phyloP scores from a whole-genome alignment of 2,113 vertebrate genomes.

The Percopsis transmontana region DNA sequence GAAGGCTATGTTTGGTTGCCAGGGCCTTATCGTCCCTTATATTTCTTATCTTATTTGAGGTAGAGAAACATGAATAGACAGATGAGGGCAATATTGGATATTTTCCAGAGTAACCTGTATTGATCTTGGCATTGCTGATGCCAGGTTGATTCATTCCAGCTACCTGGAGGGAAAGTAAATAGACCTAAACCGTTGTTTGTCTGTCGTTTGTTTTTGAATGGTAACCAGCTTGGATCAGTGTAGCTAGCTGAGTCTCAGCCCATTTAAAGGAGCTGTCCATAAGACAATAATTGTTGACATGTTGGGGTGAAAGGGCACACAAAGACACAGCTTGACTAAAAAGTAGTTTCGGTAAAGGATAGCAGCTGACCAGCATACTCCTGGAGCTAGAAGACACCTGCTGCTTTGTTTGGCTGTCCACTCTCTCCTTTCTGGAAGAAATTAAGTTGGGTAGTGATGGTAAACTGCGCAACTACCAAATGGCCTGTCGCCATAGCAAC shows the following conservation, averaged over 20 bases:
- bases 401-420: conserved; percentile 44
- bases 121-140: background rate
- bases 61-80: conserved; percentile 21
- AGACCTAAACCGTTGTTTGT: conserved; percentile 47
- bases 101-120: background rate
- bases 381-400: conserved; percentile 40
- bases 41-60: conserved; percentile 22
- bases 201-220: conserved; percentile 56
- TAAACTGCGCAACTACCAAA: conserved; percentile 60
- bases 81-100: background rate
- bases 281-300: conserved; percentile 59
- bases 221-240: conserved; percentile 58
- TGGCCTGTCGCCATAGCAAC: conserved; percentile 73
- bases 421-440: conserved; percentile 38
- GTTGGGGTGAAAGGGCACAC: conserved; percentile 38
- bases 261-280: conserved; percentile 20
- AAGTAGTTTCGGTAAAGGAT: conserved; percentile 27
- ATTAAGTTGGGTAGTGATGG: conserved; percentile 27
- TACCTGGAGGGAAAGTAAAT: background rate
- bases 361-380: conserved; percentile 22
- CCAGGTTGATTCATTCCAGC: background rate
- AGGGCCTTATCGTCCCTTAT: conserved; percentile 6
- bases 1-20: conserved; percentile 32
- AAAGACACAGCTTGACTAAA: conserved; percentile 38
- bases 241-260: conserved; percentile 12